These are phyloP conservation scores for Dallia pectoralis DNA, from an alignment of 2,797 vertebrate genomes.

Conservation along the genomic window DNA sequence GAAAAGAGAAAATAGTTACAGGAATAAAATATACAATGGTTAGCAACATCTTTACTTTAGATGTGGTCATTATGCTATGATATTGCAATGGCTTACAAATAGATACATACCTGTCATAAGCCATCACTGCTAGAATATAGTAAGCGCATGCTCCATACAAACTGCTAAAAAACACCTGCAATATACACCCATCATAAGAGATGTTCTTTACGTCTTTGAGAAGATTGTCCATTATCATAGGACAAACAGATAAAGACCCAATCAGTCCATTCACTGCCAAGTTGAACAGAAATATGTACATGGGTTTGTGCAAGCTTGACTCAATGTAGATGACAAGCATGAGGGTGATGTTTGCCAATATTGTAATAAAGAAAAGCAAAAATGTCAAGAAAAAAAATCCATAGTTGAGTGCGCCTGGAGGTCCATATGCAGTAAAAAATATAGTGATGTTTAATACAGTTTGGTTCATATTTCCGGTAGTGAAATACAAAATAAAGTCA, in stretches of 20 bases:
- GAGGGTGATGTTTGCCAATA: slow-evolving; percentile 47
- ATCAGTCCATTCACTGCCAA: slow-evolving; percentile 55
- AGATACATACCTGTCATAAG: slow-evolving; percentile 63
- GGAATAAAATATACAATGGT: slow-evolving; percentile 39
- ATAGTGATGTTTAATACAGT: slow-evolving; percentile 38
- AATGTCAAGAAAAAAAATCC: slow-evolving; percentile 40
- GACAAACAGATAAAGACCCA: slow-evolving; percentile 50
- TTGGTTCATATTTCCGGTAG: slow-evolving; percentile 33
- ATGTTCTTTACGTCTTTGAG: slow-evolving; percentile 31
- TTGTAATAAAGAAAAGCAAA: slow-evolving; percentile 40
- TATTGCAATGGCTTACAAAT: slow-evolving; percentile 66
- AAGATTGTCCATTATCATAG: slow-evolving; percentile 54
- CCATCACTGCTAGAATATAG: slow-evolving; percentile 60
- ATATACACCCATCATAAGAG: slow-evolving; percentile 43
- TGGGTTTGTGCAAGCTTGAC: slow-evolving; percentile 54
- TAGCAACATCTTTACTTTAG: slow-evolving; percentile 45
- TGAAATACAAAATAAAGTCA: slow-evolving; percentile 14
- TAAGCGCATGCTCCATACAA: slow-evolving; percentile 51
- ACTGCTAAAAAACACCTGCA: slow-evolving; percentile 57
- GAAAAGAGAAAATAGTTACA: slow-evolving; percentile 25
- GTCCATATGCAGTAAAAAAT: slow-evolving; percentile 45
- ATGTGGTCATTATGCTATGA: slow-evolving; percentile 57
- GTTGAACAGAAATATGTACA: slow-evolving; percentile 60
- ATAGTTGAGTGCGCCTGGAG: slow-evolving; percentile 43
- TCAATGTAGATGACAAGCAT: slow-evolving; percentile 53